Base-by-base conservation (phyloP, 2,888 invertebrate species). In the Chrysolina haemoptera region DNA sequence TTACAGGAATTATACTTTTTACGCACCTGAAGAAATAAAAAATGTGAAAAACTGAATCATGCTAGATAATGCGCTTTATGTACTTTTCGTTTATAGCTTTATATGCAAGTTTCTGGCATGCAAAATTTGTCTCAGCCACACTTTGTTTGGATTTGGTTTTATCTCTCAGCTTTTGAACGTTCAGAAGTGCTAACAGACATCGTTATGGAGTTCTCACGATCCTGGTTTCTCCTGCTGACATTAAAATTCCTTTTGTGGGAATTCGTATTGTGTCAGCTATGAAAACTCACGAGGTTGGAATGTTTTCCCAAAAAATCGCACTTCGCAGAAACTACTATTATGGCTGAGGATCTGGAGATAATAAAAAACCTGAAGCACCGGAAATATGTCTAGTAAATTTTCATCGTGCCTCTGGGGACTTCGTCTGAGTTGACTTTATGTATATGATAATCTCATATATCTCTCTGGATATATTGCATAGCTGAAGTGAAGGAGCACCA, bases 401-500 rank as follows among this genome's bases (percentile, higher is more conserved):
- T 62, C 62, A 69, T 69, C 69, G 50, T 43, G 48, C 48, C 69
- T 69, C 62, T 12, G 18, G 69, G 62, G 69, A 62, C 69, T 69
- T 10, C 20, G 62, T 69, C 48, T n/a, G 62, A 62, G 62, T 69
- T 66, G 69, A 69, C 69, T 69, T 69, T 69, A 69, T 69, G 69
- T 69, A 48, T 62, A 62, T 46, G 69, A 69, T 69, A 62, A 62
- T 69, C 48, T 62, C 35, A 62, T 62, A 69, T 62, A 68, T 68
- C 62, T 43, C 27, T 16, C 48, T 62, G 62, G 68, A 68, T 68
- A 68, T 68, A 68, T 68, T 48, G 66, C 68, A 68, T 55, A 68
- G 43, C 43, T 68, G 43, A 59, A 68, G 59, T 59, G 59, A 20
- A 59, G n/a, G 27, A 59, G 35, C 59, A 35, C 59, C 14, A 59